Conservation (phyloP, 2,888 invertebrate species). For the Ennomos erosarius region DNA sequence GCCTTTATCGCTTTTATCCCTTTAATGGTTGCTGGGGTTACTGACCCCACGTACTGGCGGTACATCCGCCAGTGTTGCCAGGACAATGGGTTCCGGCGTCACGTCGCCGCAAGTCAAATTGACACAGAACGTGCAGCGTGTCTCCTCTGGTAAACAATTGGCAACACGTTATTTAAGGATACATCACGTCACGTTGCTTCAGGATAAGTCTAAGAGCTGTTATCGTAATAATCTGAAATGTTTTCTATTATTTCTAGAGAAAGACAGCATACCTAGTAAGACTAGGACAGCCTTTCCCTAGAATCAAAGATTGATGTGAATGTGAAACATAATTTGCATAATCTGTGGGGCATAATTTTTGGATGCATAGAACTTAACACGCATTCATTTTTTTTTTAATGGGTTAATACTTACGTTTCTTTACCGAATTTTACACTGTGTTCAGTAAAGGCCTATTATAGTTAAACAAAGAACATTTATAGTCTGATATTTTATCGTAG, state of each 20-base stretch:
- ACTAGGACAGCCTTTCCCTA: no score
- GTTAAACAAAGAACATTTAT: no score
- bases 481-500: no score
- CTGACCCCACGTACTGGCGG: constrained; percentile 33
- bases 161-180: constrained; percentile 32
- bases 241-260: background rate
- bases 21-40: constrained; percentile 44
- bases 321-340: no score
- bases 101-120: constrained; percentile 52
- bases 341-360: no score
- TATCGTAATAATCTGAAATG: background rate
- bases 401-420: no score
- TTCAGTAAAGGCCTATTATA: no score
- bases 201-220: constrained; percentile 9
- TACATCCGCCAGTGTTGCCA: constrained; percentile 17
- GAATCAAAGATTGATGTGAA: no score
- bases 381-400: no score
- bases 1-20: constrained; percentile 46
- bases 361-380: no score
- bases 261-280: no score
- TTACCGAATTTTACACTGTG: no score
- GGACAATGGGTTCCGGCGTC: constrained; percentile 38
- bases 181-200: constrained; percentile 10
- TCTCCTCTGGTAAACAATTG: constrained; percentile 53
- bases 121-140: constrained; percentile 44